Conservation (phyloP, 2,113 vertebrate genomes). For the Salminus brasiliensis region DNA sequence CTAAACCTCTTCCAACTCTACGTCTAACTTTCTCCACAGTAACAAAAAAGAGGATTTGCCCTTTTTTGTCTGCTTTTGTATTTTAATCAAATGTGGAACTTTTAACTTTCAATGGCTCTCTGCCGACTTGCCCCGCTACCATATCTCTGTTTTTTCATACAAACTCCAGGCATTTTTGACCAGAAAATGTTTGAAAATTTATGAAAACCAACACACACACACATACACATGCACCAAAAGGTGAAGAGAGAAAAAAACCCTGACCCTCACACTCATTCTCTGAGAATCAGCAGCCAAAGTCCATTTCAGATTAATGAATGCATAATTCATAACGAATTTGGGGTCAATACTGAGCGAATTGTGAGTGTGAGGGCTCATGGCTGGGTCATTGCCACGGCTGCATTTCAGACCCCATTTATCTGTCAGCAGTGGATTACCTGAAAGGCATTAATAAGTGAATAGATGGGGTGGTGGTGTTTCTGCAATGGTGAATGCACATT, state of each 20-base stretch:
- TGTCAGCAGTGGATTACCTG: constrained; percentile 5
- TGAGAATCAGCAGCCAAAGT: constrained; percentile 22
- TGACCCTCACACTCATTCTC: background rate
- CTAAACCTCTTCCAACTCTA: too few relatives aligned
- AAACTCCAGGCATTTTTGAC: too few relatives aligned
- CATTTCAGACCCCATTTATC: constrained; percentile 35
- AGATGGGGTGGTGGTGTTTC: constrained; percentile 39
- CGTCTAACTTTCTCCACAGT: too few relatives aligned
- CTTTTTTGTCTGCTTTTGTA: too few relatives aligned
- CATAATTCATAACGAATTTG: constrained; percentile 41
- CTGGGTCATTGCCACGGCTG: constrained; percentile 28
- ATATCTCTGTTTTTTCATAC: too few relatives aligned
- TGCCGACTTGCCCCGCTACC: too few relatives aligned
- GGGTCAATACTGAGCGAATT: constrained; percentile 17
- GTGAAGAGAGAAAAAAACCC: too few relatives aligned
- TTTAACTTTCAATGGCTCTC: too few relatives aligned
- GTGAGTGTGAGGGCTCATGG: constrained; percentile 16
- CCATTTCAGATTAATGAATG: constrained; percentile 36
- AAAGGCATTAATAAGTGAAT: constrained; percentile 28
- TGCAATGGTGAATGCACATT: constrained; percentile 7
- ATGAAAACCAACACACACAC: background rate
- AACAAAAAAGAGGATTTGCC: too few relatives aligned
- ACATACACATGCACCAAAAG: background rate
- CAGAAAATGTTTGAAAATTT: background rate
- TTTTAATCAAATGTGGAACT: too few relatives aligned